These are phyloP conservation scores for Eristalis intricaria DNA, from an alignment of 2,888 invertebrate species.

Conservation along the genomic window DNA sequence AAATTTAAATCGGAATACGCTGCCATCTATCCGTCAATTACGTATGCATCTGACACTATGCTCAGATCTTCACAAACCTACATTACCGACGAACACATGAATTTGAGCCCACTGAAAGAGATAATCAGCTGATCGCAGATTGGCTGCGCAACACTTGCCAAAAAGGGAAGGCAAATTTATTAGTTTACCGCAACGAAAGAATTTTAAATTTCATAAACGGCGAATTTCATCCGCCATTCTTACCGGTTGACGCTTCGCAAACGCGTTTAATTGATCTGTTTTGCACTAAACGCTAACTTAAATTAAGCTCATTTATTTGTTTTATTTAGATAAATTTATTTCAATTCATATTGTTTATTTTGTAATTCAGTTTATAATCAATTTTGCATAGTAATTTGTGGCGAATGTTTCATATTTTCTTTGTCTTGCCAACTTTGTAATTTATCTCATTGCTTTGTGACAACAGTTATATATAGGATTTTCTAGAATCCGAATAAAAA, in stretches of 20 bases:
- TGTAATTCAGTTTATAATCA: background rate
- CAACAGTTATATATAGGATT: conserved; percentile 45
- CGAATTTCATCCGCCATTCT: conserved; percentile 28
- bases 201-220: conserved; percentile 51
- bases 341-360: background rate
- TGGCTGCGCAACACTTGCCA: background rate
- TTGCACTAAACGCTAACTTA: background rate
- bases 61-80: background rate
- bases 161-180: conserved; percentile 12
- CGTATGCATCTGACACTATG: background rate
- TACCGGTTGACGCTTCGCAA: background rate
- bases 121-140: conserved; percentile 3
- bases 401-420: background rate
- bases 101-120: background rate
- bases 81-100: background rate
- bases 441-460: conserved; percentile 20
- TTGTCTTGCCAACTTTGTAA: conserved; percentile 7
- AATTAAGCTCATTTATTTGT: background rate
- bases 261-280: background rate
- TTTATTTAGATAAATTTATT: background rate
- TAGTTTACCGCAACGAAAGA: conserved; percentile 42
- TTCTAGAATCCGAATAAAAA: conserved; percentile 21
- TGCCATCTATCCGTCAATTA: background rate
- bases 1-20: background rate
- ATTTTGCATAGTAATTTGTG: background rate